Base-by-base conservation (phyloP, 2,888 invertebrate species). In the Hydropsyche betteni region DNA sequence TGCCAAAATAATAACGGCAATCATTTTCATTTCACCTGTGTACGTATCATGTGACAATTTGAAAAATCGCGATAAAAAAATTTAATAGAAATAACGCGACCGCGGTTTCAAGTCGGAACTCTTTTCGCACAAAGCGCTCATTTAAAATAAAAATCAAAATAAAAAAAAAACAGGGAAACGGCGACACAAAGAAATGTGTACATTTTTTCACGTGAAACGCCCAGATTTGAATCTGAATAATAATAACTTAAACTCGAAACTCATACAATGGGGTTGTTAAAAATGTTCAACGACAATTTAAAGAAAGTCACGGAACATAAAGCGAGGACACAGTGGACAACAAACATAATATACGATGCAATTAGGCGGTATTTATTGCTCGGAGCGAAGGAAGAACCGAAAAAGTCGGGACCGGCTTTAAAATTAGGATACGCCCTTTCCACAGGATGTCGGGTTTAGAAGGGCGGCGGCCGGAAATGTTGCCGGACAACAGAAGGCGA, bases 401-500 rank as follows among this genome's bases (percentile, higher is more conserved):
- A 69, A 69, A 69, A 69, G 69, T 69, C 51, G 51, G 24, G 50
- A 51, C 50, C 69, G 34, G 69, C 69, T 69, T 69, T 51, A 51
- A 69, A 69, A 69, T 69, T 51, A 69, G 69, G 69, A 69, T 50
- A 14, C 69, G 69, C 69, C 69, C 69, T 69, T 69, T 51, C 69
- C 69, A 69, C 69, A 14, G 69, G 69, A 69, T 44, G 69, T 69
- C 12, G 69, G 51, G 24, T 69, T 51, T 51, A 69, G 69, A 69
- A 69, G 69, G 69, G 69, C 69, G 69, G 69, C 38, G 69, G 50
- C 69, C 69, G 69, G 69, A 69, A 69, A 69, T 69, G 69, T 69
- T 38, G 69, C 51, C 69, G 69, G 51, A 50, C 69, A 64, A 64
- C 64, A 36, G 64, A 12, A 64, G 64, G 36, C 34, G 44, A 44